Base-by-base conservation (phyloP, 2,888 invertebrate species). In the Phortica okadai region DNA sequence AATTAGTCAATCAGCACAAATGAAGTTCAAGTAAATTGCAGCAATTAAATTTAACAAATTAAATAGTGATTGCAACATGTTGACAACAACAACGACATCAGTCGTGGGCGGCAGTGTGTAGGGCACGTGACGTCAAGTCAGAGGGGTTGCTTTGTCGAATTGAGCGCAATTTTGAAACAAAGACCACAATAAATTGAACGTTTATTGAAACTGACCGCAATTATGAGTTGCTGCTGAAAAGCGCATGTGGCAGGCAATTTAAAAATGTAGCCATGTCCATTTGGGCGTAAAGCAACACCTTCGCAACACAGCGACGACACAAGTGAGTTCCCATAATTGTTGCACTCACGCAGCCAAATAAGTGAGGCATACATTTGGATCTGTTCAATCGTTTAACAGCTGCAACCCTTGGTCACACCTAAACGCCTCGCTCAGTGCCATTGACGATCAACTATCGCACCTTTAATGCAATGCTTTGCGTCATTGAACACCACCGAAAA, bases 341-440 rank as follows among this genome's bases (percentile, higher is more conserved):
- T 72, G 70, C 54, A 33, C 33, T 33, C 33, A 33, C 33, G 33
- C 33, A 4, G 33, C 33, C 33, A 33, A 33, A 33, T 33, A 33
- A 33, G 33, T 33, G 33, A 33, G 33, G 33, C 1, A 14, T 11
- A 8, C 50, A 50, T 50, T 50, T 50, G 1, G 50, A 8, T 50
- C 10, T 50, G 2, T 8, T 50, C 50, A 50, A 50, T 11, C 50
- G 50, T 50, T 50, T 21, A 54, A 72, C 70, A 54, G 54, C 70
- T 72, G 70, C 25, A 72, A 69, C 70, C 70, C 70, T 72, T 33
- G 33, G 41, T 72, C 70, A 67, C 87, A 83, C 83, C 86, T 86
- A 70, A 77, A 82, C 77, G 87, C 73, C 83, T 86, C 56, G 56
- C 70, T 45, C 70, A 45, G 8, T 58, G 67, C 7, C 41, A 41